Conservation (phyloP, 2,888 invertebrate genomes). For the Operophtera brumata region DNA sequence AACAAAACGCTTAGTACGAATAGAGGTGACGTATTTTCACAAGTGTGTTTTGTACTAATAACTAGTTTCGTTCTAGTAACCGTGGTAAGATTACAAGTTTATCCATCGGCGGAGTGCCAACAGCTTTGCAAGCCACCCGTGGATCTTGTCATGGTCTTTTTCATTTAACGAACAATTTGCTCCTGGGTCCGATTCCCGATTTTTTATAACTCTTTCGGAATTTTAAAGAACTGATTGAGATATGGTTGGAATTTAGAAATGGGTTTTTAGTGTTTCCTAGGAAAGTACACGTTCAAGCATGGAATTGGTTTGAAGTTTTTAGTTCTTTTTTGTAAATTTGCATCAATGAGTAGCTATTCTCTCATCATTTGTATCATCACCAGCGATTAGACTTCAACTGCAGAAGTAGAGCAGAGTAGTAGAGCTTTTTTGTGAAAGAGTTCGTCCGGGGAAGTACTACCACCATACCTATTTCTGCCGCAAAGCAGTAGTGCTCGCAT, state of each 20-base stretch:
- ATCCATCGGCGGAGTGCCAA: constrained; percentile 49
- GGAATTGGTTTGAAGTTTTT: background rate
- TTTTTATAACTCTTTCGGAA: constrained; percentile 13
- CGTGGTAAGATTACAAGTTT: constrained; percentile 32
- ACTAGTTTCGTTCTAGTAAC: constrained; percentile 17
- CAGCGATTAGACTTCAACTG: no score
- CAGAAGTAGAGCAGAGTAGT: no score
- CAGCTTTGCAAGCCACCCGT: constrained; percentile 28
- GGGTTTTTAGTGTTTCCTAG: background rate
- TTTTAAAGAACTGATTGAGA: background rate
- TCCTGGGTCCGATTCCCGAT: constrained; percentile 15
- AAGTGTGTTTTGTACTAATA: background rate
- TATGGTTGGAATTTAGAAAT: background rate
- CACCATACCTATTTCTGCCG: no score
- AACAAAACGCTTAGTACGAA: no score
- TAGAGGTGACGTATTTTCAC: no score
- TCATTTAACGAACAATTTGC: constrained; percentile 31
- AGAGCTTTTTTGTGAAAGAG: no score
- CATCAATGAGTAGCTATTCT: no score
- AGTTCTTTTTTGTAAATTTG: no score
- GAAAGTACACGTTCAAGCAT: background rate
- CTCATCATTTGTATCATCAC: no score
- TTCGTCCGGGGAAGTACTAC: no score
- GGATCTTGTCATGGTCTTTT: constrained; percentile 29
- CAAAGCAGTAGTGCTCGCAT: no score